Evolutionary conservation across 2,888 invertebrate species (phyloP).

Genomic region (Apamea anceps): DNA sequence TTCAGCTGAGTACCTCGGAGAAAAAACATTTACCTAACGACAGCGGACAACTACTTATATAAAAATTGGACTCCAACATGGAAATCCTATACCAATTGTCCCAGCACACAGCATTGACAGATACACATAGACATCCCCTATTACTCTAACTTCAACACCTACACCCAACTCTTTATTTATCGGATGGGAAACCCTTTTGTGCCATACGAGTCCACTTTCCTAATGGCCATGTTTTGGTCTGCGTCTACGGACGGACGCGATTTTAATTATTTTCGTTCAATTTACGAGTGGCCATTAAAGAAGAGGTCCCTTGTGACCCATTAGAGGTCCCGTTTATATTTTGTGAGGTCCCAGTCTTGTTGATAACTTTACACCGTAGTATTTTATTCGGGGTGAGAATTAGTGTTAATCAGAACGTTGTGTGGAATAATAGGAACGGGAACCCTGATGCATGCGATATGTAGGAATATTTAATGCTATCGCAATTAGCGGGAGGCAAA

Average conservation of each 20-base stretch:
- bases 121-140: conserved; percentile 38
- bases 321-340: conserved; percentile 80
- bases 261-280: conserved; percentile 90
- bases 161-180: conserved; percentile 84
- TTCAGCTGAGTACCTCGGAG: not conserved
- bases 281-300: conserved; percentile 90
- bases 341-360: conserved; percentile 85
- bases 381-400: conserved; percentile 84
- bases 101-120: conserved; percentile 40
- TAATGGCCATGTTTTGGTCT: conserved; percentile 89
- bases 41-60: not conserved
- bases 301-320: conserved; percentile 86
- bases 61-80: not conserved
- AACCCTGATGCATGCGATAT: conserved; percentile 75
- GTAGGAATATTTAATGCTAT: conserved; percentile 69
- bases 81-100: conserved; percentile 41
- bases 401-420: conserved; percentile 82
- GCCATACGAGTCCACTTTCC: conserved; percentile 79
- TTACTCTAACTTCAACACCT: conserved; percentile 64
- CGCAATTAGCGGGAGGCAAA: conserved; percentile 60
- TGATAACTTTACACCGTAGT: conserved; percentile 87
- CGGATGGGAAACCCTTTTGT: conserved; percentile 86
- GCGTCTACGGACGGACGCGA: conserved; percentile 74
- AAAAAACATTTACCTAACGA: not conserved
- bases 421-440: conserved; percentile 74